These are phyloP conservation scores for Halyomorpha halys DNA, from an alignment of 1,140 invertebrate species.

Conservation along the genomic window DNA sequence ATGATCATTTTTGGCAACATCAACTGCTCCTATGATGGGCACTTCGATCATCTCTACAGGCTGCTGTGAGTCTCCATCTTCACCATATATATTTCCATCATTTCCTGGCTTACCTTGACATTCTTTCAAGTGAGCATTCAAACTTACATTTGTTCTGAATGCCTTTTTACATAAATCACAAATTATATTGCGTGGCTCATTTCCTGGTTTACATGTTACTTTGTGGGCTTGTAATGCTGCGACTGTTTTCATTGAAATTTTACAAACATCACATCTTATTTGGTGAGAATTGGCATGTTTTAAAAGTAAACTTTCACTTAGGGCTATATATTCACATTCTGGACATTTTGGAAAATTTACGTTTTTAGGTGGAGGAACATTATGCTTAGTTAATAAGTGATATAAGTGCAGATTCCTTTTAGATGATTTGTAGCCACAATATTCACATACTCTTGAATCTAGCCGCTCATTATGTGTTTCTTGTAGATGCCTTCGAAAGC, in stretches of 20 bases:
- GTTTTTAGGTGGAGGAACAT: conserved; percentile 56
- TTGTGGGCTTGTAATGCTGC: conserved; percentile 19
- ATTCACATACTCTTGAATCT: conserved; percentile 66
- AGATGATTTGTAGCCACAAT: conserved; percentile 65
- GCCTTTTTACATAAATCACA: conserved; percentile 57
- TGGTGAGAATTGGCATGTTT: conserved; percentile 43
- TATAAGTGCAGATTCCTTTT: conserved; percentile 67
- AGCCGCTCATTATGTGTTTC: conserved; percentile 71
- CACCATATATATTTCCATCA: background rate
- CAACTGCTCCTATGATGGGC: conserved; percentile 20
- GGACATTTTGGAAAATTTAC: conserved; percentile 64
- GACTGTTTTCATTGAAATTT: conserved; percentile 38
- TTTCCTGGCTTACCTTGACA: conserved; percentile 10
- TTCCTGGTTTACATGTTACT: conserved; percentile 22
- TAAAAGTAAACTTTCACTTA: conserved; percentile 52
- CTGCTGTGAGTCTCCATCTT: conserved; percentile 4
- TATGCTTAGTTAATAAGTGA: conserved; percentile 71
- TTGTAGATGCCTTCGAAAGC: conserved; percentile 67
- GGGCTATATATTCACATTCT: conserved; percentile 59
- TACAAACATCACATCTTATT: conserved; percentile 39
- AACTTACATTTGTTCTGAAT: conserved; percentile 49
- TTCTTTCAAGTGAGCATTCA: conserved; percentile 49
- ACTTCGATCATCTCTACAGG: conserved; percentile 29
- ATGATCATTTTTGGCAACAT: conserved; percentile 20
- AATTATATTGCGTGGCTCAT: conserved; percentile 39